Conservation (phyloP, 1,140 invertebrate species). For the Holotrichia oblita region DNA sequence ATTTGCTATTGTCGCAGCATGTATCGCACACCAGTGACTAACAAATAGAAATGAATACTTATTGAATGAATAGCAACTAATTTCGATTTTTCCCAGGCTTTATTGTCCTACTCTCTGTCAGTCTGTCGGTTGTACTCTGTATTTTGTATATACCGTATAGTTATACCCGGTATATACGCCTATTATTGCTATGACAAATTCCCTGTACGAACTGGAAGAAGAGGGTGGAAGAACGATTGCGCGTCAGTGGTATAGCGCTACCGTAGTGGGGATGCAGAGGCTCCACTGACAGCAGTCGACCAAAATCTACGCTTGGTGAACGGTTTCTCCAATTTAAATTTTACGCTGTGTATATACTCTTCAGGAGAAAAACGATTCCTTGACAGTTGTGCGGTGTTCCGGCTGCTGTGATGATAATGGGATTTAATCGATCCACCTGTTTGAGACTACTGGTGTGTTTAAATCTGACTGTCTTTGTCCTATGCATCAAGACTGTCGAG, state of each 20-base stretch:
- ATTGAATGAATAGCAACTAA: conserved; percentile 2
- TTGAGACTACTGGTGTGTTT: conserved; percentile 28
- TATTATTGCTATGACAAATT: conserved; percentile 33
- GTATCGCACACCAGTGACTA: conserved; percentile 3
- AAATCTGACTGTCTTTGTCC: conserved; percentile 14
- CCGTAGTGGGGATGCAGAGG: conserved; percentile 26
- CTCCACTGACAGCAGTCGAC: conserved; percentile 24
- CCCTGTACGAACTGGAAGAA: not conserved
- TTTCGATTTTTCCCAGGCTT: conserved; percentile 8
- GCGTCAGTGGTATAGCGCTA: conserved; percentile 15
- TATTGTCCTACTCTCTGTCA: not conserved
- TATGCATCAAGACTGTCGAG: conserved; percentile 10
- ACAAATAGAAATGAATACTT: not conserved
- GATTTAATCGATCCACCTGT: conserved; percentile 10
- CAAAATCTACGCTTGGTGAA: conserved; percentile 25
- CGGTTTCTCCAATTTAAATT: conserved; percentile 4
- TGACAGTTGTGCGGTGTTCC: conserved; percentile 19
- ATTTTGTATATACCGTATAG: not conserved
- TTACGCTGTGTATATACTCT: conserved; percentile 27
- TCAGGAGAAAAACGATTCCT: conserved; percentile 5
- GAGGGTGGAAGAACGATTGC: conserved; percentile 30
- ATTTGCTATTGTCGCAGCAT: not conserved
- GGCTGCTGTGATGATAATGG: conserved; percentile 5
- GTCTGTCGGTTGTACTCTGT: not conserved
- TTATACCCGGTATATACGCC: not conserved